Conservation (phyloP, 2,113 vertebrate genomes). For the Pelodiscus sinensis region DNA sequence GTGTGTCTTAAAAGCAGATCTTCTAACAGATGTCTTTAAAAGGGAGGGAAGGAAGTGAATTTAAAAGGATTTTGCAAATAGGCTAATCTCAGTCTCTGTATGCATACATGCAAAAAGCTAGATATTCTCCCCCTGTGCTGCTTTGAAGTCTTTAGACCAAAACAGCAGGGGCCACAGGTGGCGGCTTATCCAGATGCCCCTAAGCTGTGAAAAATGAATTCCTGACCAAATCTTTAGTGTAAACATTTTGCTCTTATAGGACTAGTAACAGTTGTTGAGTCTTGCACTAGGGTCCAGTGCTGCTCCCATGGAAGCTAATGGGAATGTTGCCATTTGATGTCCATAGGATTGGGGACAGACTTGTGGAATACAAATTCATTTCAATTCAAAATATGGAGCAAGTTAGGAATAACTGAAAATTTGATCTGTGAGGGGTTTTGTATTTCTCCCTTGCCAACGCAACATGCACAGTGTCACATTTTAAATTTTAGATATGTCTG, state of each 20-base stretch:
- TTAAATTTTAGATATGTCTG: background rate
- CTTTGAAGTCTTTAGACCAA: constrained; percentile 11
- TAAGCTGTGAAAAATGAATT: background rate
- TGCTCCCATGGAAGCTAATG: background rate
- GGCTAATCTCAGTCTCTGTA: constrained; percentile 18
- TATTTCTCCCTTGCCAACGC: fast-evolving
- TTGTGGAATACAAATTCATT: background rate
- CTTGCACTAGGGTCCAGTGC: background rate
- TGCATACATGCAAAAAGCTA: constrained; percentile 1
- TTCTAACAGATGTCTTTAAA: constrained; percentile 56
- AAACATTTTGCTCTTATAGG: background rate
- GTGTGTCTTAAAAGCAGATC: constrained; percentile 7
- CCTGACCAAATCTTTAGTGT: background rate
- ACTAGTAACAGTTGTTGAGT: background rate
- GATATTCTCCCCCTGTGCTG: fast-evolving
- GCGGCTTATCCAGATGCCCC: background rate
- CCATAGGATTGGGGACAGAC: background rate
- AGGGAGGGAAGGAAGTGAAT: background rate
- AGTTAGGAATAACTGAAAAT: background rate
- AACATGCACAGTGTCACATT: background rate
- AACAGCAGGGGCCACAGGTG: background rate
- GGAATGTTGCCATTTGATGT: background rate
- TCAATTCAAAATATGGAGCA: fast-evolving
- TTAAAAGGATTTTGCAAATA: constrained; percentile 31
- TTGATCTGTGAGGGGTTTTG: fast-evolving